phyloP scores from a whole-genome alignment of 1,140 invertebrate species.

The Agraylea sexmaculata region DNA sequence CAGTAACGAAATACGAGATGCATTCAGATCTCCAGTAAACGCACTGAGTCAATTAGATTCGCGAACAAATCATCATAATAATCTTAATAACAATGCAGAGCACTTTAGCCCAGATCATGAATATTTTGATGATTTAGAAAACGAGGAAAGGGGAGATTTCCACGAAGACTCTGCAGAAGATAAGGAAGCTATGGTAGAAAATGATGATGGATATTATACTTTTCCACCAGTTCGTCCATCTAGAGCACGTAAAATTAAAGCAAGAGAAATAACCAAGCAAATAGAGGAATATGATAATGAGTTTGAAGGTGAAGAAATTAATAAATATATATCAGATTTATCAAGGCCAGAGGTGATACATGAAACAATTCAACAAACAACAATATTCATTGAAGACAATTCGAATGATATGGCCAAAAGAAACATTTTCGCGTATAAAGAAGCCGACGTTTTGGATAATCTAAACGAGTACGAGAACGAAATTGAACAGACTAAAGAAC shows the following conservation, averaged over 20 bases:
- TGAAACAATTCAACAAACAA: constrained; percentile 6
- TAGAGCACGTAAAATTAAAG: constrained; percentile 37
- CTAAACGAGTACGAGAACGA: constrained; percentile 22
- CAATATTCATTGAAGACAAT: constrained; percentile 4
- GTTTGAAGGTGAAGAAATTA: constrained; percentile 8
- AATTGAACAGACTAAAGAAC: constrained; percentile 20
- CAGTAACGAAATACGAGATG: constrained; percentile 64
- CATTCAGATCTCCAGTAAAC: constrained; percentile 55
- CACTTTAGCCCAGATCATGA: constrained; percentile 27
- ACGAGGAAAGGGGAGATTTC: constrained; percentile 17
- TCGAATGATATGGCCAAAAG: constrained; percentile 9
- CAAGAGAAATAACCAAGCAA: constrained; percentile 24
- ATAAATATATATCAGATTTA: constrained; percentile 19
- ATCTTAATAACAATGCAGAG: constrained; percentile 28
- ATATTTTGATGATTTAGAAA: constrained; percentile 28
- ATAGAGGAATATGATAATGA: constrained; percentile 19
- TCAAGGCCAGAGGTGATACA: neutral
- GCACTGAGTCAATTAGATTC: constrained; percentile 46
- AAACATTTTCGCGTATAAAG: constrained; percentile 17
- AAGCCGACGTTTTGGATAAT: constrained; percentile 20
- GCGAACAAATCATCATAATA: constrained; percentile 25
- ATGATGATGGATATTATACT: constrained; percentile 40
- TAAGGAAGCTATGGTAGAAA: constrained; percentile 32
- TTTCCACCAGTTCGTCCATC: constrained; percentile 38
- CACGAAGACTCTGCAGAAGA: constrained; percentile 23